Conservation (phyloP, 2,113 vertebrate genomes). For the Centrocercus urophasianus region DNA sequence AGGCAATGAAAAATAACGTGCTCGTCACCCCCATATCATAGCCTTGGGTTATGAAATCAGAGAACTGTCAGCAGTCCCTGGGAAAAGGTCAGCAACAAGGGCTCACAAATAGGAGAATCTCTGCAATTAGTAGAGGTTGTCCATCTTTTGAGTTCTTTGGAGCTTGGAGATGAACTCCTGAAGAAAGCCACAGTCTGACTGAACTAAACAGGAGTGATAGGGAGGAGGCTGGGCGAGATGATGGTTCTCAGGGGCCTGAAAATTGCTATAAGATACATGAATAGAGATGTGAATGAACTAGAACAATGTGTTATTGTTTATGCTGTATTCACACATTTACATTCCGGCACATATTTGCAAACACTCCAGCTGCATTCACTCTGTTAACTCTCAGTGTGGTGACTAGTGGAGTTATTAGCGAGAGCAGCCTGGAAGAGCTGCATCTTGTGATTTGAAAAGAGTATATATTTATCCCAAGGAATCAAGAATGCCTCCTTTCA, state of each 20-base stretch:
- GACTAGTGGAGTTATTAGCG: constrained; percentile 36
- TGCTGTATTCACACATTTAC: constrained; percentile 62
- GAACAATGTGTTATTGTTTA: constrained; percentile 62
- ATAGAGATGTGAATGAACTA: constrained; percentile 58
- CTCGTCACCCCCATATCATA: neutral
- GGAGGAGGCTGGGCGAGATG: neutral
- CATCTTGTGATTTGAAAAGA: constrained; percentile 66
- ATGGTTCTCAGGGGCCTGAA: constrained; percentile 56
- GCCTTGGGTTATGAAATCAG: neutral
- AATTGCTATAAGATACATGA: constrained; percentile 58
- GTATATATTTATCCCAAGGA: constrained; percentile 67
- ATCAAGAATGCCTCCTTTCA: constrained; percentile 71
- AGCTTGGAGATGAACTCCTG: neutral
- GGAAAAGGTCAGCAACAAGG: neutral
- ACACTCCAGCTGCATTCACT: constrained; percentile 61
- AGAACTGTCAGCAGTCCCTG: neutral
- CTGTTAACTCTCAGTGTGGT: constrained; percentile 24
- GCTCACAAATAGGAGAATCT: neutral
- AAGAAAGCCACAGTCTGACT: constrained; percentile 1
- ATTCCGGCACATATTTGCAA: constrained; percentile 66
- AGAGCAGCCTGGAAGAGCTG: constrained; percentile 51
- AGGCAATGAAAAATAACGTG: neutral
- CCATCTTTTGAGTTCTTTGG: constrained; percentile 37
- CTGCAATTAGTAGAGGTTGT: constrained; percentile 9
- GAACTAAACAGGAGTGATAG: neutral